Evolutionary conservation across 1,140 invertebrate species (phyloP).

Genomic region (Drosophila kikkawai): DNA sequence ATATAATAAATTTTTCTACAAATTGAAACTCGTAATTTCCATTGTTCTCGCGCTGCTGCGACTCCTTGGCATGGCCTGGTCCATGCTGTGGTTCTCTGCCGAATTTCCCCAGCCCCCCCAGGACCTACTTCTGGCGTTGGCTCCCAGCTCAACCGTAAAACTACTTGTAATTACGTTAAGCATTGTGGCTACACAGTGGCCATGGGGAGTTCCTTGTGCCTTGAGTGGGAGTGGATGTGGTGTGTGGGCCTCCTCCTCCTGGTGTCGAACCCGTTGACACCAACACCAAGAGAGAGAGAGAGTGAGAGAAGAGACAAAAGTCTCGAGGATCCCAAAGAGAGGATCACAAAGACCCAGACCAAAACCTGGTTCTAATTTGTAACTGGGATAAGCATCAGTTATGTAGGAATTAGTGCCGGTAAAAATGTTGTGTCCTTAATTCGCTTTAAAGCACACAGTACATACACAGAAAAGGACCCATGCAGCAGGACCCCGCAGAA

Average conservation of each 20-base stretch:
- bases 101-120: conserved; percentile 22
- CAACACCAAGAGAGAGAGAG: neutral
- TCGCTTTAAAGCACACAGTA: conserved; percentile 26
- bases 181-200: conserved; percentile 58
- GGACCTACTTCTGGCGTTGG: conserved; percentile 13
- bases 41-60: conserved; percentile 74
- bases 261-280: conserved; percentile 46
- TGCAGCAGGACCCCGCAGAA: neutral
- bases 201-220: neutral
- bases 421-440: conserved; percentile 48
- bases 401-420: conserved; percentile 51
- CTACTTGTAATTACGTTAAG: conserved; percentile 81
- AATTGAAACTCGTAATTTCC: conserved; percentile 84
- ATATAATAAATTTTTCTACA: conserved; percentile 84
- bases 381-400: conserved; percentile 27
- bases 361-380: conserved; percentile 25
- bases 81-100: conserved; percentile 20
- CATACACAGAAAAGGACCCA: neutral
- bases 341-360: conserved; percentile 11
- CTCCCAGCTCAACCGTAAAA: conserved; percentile 59
- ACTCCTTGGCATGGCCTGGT: neutral
- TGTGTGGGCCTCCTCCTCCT: neutral
- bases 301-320: neutral
- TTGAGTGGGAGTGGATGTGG: neutral
- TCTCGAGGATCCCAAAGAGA: conserved; percentile 18